Percentiles rank a stretch among this genome's conserved stretches.
Evolutionary conservation across 2,797 vertebrate species (phyloP).

Genomic region (Myotis vivesi): DNA sequence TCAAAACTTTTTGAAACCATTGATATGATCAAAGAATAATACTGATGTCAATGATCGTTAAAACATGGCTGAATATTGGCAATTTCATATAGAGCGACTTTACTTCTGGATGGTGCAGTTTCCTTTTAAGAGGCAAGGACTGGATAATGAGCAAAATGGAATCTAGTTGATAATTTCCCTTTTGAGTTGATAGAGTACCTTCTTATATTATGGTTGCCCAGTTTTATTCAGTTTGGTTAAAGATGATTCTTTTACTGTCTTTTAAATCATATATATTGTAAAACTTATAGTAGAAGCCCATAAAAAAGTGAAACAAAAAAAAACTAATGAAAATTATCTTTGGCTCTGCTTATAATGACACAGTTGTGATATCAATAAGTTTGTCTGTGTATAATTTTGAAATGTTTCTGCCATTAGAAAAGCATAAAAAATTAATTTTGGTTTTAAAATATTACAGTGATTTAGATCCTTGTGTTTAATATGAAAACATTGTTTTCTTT

Average conservation of each 20-base stretch:
- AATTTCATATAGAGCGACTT: not conserved
- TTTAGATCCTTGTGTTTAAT: not conserved
- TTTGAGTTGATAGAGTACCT: not conserved
- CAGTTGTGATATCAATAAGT: not conserved
- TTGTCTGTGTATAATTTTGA: not conserved
- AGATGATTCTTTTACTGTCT: not conserved
- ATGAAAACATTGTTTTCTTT: not conserved
- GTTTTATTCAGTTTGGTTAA: not conserved
- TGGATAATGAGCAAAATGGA: not conserved
- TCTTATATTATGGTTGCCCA: not conserved
- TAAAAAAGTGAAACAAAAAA: not conserved
- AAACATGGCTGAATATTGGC: not conserved
- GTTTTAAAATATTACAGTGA: slow-evolving; percentile 29
- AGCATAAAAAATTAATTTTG: not conserved
- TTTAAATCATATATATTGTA: not conserved
- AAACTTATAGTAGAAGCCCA: not conserved
- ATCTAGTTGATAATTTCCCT: not conserved
- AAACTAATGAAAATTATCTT: not conserved
- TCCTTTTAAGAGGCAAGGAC: not conserved
- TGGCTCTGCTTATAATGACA: not conserved
- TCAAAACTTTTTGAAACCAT: not conserved
- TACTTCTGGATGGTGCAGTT: not conserved
- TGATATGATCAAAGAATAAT: not conserved
- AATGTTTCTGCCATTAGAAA: not conserved
- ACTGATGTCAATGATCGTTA: not conserved